Conservation (phyloP, 2,888 invertebrate genomes). For the Itoplectis maculator region DNA sequence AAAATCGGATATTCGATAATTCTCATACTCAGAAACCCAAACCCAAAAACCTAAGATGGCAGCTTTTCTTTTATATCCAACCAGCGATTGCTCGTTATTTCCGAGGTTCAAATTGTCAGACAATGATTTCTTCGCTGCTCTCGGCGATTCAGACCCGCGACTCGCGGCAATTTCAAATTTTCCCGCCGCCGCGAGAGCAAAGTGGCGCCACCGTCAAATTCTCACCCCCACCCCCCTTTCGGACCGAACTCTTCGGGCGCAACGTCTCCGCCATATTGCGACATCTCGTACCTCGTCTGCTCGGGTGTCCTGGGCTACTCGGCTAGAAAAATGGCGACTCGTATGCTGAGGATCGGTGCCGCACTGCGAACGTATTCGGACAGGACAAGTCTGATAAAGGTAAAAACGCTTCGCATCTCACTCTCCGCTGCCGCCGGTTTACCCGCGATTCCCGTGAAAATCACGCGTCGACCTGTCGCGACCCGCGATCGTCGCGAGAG, state of each 20-base stretch:
- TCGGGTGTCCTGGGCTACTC: slow-evolving; percentile 42
- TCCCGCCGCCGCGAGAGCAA: not conserved
- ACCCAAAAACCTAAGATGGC: too few species aligned
- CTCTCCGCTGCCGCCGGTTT: not conserved
- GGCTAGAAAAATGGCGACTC: slow-evolving; percentile 83
- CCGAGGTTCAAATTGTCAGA: too few species aligned
- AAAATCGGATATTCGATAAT: too few species aligned
- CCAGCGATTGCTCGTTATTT: too few species aligned
- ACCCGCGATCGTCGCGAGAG: not conserved
- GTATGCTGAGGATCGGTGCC: slow-evolving; percentile 82
- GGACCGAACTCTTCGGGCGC: not conserved
- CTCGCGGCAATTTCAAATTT: slow-evolving; percentile 6
- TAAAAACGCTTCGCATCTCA: slow-evolving; percentile 67
- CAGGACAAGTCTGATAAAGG: slow-evolving; percentile 81
- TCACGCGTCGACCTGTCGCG: not conserved
- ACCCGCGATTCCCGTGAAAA: not conserved
- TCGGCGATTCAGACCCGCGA: too few species aligned
- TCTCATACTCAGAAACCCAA: too few species aligned
- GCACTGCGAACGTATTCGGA: slow-evolving; percentile 81
- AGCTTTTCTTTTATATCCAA: too few species aligned
- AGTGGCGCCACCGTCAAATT: slow-evolving; percentile 12
- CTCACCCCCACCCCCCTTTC: too few species aligned
- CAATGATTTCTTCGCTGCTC: too few species aligned
- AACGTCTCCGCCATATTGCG: not conserved
- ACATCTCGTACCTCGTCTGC: slow-evolving; percentile 53